phyloP scores from a whole-genome alignment of 2,888 invertebrate genomes.

The Lasioglossum calceatum region DNA sequence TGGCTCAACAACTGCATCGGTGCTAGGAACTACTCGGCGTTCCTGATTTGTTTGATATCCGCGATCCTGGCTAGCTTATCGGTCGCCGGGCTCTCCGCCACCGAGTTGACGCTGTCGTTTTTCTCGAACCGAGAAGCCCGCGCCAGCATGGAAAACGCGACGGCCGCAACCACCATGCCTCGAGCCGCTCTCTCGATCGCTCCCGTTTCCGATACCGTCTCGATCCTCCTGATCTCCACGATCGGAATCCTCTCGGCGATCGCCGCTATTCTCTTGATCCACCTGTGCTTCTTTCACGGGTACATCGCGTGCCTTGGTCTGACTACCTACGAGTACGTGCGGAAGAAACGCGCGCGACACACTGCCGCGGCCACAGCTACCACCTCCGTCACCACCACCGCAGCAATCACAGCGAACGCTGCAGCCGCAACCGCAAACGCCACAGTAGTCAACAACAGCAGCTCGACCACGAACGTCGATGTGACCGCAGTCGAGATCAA shows the following conservation, averaged over 20 bases:
- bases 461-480: neutral
- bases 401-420: neutral
- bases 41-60: slow-evolving; percentile 92
- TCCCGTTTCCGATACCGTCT: slow-evolving; percentile 83
- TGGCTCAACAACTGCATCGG: slow-evolving; percentile 99
- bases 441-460: neutral
- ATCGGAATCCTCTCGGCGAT: slow-evolving; percentile 90
- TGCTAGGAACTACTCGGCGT: slow-evolving; percentile 93
- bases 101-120: slow-evolving; percentile 86
- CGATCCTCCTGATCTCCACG: slow-evolving; percentile 82
- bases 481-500: neutral
- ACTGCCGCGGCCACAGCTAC: slow-evolving; percentile 1
- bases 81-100: slow-evolving; percentile 89
- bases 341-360: slow-evolving; percentile 80
- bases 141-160: slow-evolving; percentile 76
- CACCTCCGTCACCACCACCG: neutral
- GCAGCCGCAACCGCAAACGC: neutral
- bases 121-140: slow-evolving; percentile 78
- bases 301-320: slow-evolving; percentile 94
- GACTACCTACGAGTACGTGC: slow-evolving; percentile 96
- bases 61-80: slow-evolving; percentile 90
- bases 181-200: slow-evolving; percentile 55
- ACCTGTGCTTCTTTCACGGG: slow-evolving; percentile 94
- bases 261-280: slow-evolving; percentile 91
- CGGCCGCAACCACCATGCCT: neutral